phyloP scores from a whole-genome alignment of 2,113 vertebrate genomes.

The Ifrita kowaldi region DNA sequence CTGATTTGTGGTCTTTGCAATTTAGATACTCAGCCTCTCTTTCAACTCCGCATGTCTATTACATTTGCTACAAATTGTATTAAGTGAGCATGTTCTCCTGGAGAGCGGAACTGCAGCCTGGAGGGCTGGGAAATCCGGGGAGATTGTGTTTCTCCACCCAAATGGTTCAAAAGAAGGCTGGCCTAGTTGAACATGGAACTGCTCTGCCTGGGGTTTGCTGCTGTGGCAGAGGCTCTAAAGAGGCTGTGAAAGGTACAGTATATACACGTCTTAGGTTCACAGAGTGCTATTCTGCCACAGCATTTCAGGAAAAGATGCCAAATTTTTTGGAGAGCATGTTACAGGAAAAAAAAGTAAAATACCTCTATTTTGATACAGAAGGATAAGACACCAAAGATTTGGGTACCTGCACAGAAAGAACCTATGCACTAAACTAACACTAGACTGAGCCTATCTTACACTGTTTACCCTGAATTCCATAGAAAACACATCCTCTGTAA shows the following conservation, averaged over 20 bases:
- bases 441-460: neutral
- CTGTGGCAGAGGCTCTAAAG: neutral
- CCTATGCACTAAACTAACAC: neutral
- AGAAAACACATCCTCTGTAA: neutral
- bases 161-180: neutral
- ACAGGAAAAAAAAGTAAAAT: neutral
- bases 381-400: neutral
- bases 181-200: neutral
- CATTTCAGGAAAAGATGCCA: neutral
- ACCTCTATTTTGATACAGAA: neutral
- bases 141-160: neutral
- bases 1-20: conserved; percentile 59
- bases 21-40: conserved; percentile 62
- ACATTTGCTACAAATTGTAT: conserved; percentile 44
- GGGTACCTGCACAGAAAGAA: neutral
- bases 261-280: accelerated
- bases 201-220: neutral
- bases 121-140: neutral
- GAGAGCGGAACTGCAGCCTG: neutral
- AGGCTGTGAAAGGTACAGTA: neutral
- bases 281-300: neutral
- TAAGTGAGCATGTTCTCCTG: neutral
- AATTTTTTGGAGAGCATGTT: neutral
- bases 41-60: conserved; percentile 41
- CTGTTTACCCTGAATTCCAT: neutral